phyloP scores from a whole-genome alignment of 2,113 vertebrate genomes.

The Apteryx mantelli region DNA sequence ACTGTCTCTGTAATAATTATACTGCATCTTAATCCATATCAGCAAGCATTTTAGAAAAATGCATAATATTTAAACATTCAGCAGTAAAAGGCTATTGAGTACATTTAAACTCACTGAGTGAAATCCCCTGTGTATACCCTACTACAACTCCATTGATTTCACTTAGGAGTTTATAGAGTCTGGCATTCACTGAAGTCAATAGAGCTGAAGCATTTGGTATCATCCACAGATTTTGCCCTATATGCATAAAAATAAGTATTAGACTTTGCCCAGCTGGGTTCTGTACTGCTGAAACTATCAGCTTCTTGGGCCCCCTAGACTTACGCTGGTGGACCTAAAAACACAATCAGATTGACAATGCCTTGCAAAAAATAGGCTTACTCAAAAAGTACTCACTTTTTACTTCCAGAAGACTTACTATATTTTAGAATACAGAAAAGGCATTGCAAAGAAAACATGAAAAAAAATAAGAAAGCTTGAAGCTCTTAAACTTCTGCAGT shows the following conservation, averaged over 20 bases:
- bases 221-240: background rate
- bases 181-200: background rate
- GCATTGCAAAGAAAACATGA: background rate
- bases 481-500: background rate
- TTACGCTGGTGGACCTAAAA: background rate
- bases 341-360: background rate
- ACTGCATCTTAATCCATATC: background rate
- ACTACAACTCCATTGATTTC: background rate
- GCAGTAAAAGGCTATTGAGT: slow-evolving; percentile 8
- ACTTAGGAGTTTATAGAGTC: background rate
- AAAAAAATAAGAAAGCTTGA: background rate
- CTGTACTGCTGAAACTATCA: background rate
- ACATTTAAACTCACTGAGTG: background rate
- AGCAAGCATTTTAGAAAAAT: background rate
- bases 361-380: background rate
- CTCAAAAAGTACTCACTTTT: background rate
- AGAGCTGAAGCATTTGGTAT: background rate
- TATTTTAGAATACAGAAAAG: background rate
- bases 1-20: background rate
- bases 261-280: background rate
- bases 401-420: too few species aligned
- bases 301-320: background rate
- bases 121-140: background rate
- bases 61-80: background rate
- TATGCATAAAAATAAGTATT: background rate